Evolutionary conservation across 2,797 vertebrate genomes (phyloP).

Genomic region (Brachymystax lenok): DNA sequence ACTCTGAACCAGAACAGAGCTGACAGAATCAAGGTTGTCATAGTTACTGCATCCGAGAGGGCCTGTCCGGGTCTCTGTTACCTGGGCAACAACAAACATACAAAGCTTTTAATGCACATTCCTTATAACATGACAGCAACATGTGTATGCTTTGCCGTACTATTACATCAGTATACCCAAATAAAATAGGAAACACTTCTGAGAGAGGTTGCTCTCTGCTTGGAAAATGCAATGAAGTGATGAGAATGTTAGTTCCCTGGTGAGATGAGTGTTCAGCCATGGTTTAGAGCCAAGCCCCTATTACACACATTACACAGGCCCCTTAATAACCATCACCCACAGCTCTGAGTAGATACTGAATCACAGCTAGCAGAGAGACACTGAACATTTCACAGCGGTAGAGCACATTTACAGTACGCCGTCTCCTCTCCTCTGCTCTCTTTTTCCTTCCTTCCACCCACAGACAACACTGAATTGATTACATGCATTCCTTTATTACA

Average conservation of each 20-base stretch:
- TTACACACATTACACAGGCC: neutral
- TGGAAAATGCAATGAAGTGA: neutral
- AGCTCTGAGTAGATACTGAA: neutral
- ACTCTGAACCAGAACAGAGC: conserved; percentile 97
- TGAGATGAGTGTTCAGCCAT: conserved; percentile 13
- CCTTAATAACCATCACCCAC: conserved; percentile 22
- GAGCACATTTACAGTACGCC: conserved; percentile 10
- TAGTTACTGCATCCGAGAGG: conserved; percentile 99
- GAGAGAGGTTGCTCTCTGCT: neutral
- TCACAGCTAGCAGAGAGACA: neutral
- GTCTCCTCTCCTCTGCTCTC: neutral
- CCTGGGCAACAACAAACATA: conserved; percentile 79
- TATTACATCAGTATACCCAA: neutral
- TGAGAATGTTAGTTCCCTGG: conserved; percentile 2
- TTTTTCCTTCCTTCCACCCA: neutral
- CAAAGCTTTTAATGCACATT: neutral
- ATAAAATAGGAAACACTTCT: neutral
- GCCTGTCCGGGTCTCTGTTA: conserved; percentile 95
- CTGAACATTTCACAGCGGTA: conserved; percentile 7
- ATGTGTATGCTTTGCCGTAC: neutral
- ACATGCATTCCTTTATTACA: conserved; percentile 26
- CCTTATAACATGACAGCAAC: neutral
- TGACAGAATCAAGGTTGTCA: conserved; percentile 99
- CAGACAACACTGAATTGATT: conserved; percentile 43
- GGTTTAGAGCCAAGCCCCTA: conserved; percentile 1